phyloP scores from a whole-genome alignment of 2,888 invertebrate genomes.

The Lithodes maja region DNA sequence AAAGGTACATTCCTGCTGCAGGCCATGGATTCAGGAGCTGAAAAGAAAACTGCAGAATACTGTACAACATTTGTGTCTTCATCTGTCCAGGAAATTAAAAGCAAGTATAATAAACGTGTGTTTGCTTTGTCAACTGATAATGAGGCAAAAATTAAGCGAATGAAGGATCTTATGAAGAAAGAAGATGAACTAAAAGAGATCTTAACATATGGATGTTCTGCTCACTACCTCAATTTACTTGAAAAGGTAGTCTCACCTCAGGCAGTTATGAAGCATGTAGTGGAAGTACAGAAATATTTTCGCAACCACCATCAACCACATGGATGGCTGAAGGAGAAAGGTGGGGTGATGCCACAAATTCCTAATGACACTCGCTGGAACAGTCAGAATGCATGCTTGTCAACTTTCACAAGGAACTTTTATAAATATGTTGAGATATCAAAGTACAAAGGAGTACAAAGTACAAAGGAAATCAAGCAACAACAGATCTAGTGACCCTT shows the following conservation, averaged over 20 bases:
- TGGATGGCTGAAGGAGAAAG: slow-evolving; percentile 42
- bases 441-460: too few relatives aligned
- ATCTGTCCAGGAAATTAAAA: slow-evolving; percentile 1
- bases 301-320: not conserved
- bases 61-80: slow-evolving; percentile 11
- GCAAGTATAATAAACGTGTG: not conserved
- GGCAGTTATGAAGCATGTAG: not conserved
- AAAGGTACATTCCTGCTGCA: not conserved
- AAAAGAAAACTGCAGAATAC: slow-evolving; percentile 38
- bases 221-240: slow-evolving; percentile 39
- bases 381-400: not conserved
- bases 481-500: too few relatives aligned
- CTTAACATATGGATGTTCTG: slow-evolving; percentile 36
- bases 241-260: not conserved
- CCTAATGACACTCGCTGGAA: slow-evolving; percentile 37
- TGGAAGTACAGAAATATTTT: slow-evolving; percentile 1
- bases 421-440: slow-evolving; percentile 40
- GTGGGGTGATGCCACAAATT: slow-evolving; percentile 38
- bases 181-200: slow-evolving; percentile 31
- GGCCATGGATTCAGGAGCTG: slow-evolving; percentile 25
- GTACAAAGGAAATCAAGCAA: too few relatives aligned
- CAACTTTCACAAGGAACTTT: slow-evolving; percentile 12
- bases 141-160: slow-evolving; percentile 32
- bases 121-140: slow-evolving; percentile 38
- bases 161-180: slow-evolving; percentile 37